Base-by-base conservation (phyloP, 2,888 invertebrate species). In the Chouioia cunea region DNA sequence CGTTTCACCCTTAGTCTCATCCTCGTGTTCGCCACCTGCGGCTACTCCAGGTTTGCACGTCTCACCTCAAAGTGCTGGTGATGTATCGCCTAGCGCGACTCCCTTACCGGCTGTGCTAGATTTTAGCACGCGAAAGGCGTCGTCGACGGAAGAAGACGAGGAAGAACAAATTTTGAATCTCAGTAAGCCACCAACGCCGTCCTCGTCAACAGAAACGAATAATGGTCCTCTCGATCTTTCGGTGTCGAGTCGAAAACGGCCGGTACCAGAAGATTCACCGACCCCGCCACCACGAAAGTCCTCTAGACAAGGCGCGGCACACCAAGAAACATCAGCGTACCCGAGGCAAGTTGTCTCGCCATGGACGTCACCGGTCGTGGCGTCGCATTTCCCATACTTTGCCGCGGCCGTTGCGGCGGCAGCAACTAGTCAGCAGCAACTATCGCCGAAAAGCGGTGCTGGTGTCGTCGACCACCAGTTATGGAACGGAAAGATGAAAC, bases 401-500 rank as follows among this genome's bases (percentile, higher is more conserved):
- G 94, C 94, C 16, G 92, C 91, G 22, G 93, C 93, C 1, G 91
- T 89, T 1, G 93, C 93, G 8, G 93, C 93, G 6, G 91, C 92
- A 18, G 92, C 92, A 73, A 91, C 91, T 80, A 86, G 85, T 79
- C 87, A 88, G 73, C 85, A 86, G 76, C 83, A 83, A 73, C 87
- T 93, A 23, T 93, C 94, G 18, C 93, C 93, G 4, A 92, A 93
- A 80, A 80, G 81, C 72, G 89, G 90, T 15, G 83, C 86, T 14
- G 89, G 89, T 50, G 80, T 81, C 4, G 81, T 81, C 20, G 83
- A 83, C 58, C 80, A 82, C 70, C 86, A 87, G 60, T 78, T 89
- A 16, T 94, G 93, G 95, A 95, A 92, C 83, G 95, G 95, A 71
- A 94, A 94, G 86, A 86, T 92, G 77, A 94, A 94, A 82, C 89